Conservation (phyloP, 2,797 vertebrate species). For the Phrynocephalus vlangalii region DNA sequence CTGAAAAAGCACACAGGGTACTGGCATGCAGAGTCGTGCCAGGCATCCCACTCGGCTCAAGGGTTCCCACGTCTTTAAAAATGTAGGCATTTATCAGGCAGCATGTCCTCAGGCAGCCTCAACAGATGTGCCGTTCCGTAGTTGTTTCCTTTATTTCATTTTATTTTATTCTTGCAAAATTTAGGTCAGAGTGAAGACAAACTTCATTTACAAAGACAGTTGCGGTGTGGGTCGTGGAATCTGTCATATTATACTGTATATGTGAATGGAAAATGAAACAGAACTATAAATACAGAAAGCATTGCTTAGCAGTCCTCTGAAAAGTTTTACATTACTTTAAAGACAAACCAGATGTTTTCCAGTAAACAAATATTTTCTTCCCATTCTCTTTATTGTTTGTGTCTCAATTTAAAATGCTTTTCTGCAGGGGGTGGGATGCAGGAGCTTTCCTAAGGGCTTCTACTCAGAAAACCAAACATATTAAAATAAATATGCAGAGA, state of each 20-base stretch:
- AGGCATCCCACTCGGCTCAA: constrained; percentile 62
- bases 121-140: constrained; percentile 37
- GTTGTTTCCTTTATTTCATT: background rate
- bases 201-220: constrained; percentile 14
- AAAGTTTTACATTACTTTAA: constrained; percentile 31
- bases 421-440: background rate
- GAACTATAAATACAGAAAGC: constrained; percentile 18
- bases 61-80: constrained; percentile 62
- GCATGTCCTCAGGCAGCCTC: constrained; percentile 38
- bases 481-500: constrained; percentile 32
- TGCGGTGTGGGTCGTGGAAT: background rate
- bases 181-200: constrained; percentile 26
- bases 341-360: constrained; percentile 20
- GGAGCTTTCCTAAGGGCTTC: constrained; percentile 18
- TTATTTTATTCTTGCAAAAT: constrained; percentile 21
- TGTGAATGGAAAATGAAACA: constrained; percentile 5
- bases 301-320: constrained; percentile 13
- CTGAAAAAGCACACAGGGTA: constrained; percentile 70
- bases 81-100: constrained; percentile 34
- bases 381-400: constrained; percentile 12
- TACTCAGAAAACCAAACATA: constrained; percentile 18
- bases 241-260: background rate
- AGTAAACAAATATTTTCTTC: constrained; percentile 35
- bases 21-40: constrained; percentile 62
- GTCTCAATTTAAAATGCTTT: constrained; percentile 35